Base-by-base conservation (phyloP, 2,888 invertebrate species). In the Galeopsomyia nigrocyanea region DNA sequence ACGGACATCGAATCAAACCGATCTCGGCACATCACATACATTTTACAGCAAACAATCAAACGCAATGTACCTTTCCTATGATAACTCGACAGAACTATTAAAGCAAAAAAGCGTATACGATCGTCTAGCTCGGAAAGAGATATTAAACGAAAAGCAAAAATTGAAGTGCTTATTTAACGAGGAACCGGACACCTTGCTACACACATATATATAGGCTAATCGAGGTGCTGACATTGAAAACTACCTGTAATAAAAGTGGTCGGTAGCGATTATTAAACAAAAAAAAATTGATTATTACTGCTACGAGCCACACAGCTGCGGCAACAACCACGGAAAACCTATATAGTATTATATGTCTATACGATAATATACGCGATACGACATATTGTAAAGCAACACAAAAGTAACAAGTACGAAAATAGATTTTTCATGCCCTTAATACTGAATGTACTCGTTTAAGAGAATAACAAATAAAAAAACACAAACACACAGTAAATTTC, bases 41-140 rank as follows among this genome's bases (percentile, higher is more conserved):
- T 26, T 26, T 26, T 51, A 50, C 80, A 80, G 81, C 78, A 81
- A 80, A 80, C 80, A 84, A 84, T 83, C 84, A 83, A 84, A 85
- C 81, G 82, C 78, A 80, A 80, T 79, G 80, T 79, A 58, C 39
- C 68, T 39, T 60, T 65, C 60, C 57, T 58, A 58, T 26, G 26
- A 69, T 57, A 68, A 69, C n/a, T n/a, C 39, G 39, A 39, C 5
- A 39, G 39, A 39, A 39, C 39, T 39, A 73, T 69, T 68, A 73
- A 68, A 73, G 67, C 75, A 69, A 75, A 73, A 57, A 60, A 56
- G 7, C 26, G 21, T 60, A 46, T 50, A 22, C 50, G 61, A 55
- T 81, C 80, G 79, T 82, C 79, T 78, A 81, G 49, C 9, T 3
- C 17, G 26, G 49, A 19, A 3, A 56, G 10, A 31, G 17, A 39